Evolutionary conservation across 2,113 vertebrate genomes (phyloP).

Genomic region (Anguilla rostrata): DNA sequence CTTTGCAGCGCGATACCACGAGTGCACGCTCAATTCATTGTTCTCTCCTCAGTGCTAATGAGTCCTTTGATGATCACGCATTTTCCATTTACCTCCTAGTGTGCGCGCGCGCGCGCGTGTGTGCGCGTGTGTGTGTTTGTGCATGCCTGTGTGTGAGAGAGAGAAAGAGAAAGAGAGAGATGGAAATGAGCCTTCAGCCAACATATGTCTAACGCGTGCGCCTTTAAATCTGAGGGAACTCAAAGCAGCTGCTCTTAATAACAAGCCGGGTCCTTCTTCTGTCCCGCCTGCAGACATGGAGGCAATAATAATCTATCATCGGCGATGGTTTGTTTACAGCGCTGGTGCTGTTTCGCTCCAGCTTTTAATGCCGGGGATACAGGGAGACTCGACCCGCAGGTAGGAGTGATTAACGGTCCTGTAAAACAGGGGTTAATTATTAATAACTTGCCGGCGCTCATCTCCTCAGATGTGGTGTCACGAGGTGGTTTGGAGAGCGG

Average conservation of each 20-base stretch:
- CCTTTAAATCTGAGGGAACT: conserved; percentile 18
- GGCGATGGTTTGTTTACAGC: conserved; percentile 2
- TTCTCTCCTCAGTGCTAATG: conserved; percentile 5
- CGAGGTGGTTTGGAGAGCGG: background rate
- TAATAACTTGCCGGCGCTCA: background rate
- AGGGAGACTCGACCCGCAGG: background rate
- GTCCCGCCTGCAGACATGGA: background rate
- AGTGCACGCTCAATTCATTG: background rate
- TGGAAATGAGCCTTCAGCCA: background rate
- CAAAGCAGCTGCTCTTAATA: conserved; percentile 6
- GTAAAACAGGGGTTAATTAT: background rate
- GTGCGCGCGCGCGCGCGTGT: background rate
- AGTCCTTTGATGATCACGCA: conserved; percentile 9
- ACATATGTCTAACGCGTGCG: conserved; percentile 6
- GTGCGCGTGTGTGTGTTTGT: background rate
- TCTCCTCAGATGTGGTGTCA: background rate
- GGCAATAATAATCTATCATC: background rate
- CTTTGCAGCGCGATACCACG: background rate
- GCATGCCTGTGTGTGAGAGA: no score
- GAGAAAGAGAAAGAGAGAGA: background rate
- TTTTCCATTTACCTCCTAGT: conserved; percentile 24
- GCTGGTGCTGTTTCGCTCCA: background rate
- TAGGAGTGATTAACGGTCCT: background rate
- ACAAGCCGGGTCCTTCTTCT: background rate
- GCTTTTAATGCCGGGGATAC: background rate